These are phyloP conservation scores for Planococcus citri DNA, from an alignment of 1,140 invertebrate genomes.

Conservation along the genomic window DNA sequence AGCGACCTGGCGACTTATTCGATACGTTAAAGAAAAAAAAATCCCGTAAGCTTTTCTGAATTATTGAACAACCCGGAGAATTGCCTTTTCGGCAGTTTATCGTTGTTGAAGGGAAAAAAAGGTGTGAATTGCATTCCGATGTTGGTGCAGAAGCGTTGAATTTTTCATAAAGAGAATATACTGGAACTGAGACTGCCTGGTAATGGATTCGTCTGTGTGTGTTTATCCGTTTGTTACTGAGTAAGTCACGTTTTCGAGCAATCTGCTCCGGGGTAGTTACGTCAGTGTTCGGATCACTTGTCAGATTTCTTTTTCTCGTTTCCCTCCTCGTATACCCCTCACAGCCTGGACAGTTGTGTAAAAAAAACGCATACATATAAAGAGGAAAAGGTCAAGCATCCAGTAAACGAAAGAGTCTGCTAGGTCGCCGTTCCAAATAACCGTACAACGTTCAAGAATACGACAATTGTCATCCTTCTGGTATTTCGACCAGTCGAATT, in stretches of 20 bases:
- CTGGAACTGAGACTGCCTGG: not conserved
- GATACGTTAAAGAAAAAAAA: too few relatives aligned
- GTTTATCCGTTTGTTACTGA: not conserved
- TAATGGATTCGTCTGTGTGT: not conserved
- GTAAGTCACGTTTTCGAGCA: conserved; percentile 1
- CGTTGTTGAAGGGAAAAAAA: not conserved
- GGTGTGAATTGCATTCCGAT: conserved; percentile 6
- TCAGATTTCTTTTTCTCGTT: not conserved
- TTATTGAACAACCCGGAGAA: not conserved
- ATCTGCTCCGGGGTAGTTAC: not conserved
- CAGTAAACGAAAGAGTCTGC: not conserved
- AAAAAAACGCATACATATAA: not conserved
- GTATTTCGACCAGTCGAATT: not conserved
- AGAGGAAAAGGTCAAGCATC: not conserved
- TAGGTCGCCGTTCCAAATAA: not conserved
- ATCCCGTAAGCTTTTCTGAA: not conserved
- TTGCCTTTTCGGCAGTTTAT: not conserved
- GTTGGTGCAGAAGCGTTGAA: not conserved
- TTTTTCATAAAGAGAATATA: not conserved
- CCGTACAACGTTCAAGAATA: too few relatives aligned
- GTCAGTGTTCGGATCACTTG: not conserved
- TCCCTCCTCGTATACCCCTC: too few relatives aligned
- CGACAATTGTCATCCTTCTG: not conserved
- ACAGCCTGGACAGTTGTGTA: too few relatives aligned
- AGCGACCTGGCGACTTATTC: too few relatives aligned